Evolutionary conservation across 2,113 vertebrate species (phyloP), one percentile per base, ranked within the genome.

Genomic region (Martes martes): DNA sequence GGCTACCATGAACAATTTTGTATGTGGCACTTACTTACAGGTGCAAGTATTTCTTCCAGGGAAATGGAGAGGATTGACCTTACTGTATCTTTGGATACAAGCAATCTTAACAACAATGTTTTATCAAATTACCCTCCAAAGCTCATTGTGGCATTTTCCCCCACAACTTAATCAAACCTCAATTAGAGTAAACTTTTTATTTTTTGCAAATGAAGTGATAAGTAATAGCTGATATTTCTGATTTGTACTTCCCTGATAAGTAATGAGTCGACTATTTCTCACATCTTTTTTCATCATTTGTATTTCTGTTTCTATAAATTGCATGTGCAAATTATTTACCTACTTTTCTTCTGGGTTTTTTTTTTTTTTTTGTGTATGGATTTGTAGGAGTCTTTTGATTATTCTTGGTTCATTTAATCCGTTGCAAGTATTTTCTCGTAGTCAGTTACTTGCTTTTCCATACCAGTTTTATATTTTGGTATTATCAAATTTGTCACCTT

Each of bases 181-280:
- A 36, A 55, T 18, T 59, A 83, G 69, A 88, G 82, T 16, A 83
- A 28, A 31, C 1, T 59, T 87, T 33, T 47, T 55, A 16, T 18
- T 39, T 91, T 97, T 96, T 78, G 23, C 23, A 79, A 84, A 91
- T 90, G 84, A 71, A 36, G 13, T 94, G n/a, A 61, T 85, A 67
- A 63, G 7, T 57, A 88, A 78, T 59, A 86, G 33, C 28, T 36
- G 1, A 33, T 91, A 69, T 65, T 90, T 95, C 59, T 71, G 24
- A 73, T 71, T 67, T 92, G 65, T 15, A 71, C 73, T 82, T 63
- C 42, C 7, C 21, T 67, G 28, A 45, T 67, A 82, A 39, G 21
- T 52, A 83, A 16, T 59, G 14, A 76, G 28, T 91, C 14, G 61
- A 69, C 65, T 15, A 50, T 65, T 33, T 90, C 26, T 92, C 14